Evolutionary conservation across 2,113 vertebrate genomes (phyloP).

Genomic region (Trachemys scripta): DNA sequence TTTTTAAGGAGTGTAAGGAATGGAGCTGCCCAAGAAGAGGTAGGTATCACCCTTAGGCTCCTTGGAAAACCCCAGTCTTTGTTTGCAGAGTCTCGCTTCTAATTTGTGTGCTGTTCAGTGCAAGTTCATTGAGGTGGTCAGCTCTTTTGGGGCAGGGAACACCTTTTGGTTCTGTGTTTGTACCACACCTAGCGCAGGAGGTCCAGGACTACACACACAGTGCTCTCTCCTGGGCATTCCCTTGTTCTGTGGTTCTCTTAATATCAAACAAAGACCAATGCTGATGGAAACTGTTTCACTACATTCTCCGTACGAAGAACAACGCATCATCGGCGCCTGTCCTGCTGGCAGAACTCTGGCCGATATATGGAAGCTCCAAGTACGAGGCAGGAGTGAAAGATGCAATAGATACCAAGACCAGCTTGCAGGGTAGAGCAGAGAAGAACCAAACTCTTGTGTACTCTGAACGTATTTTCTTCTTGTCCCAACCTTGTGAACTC

Average conservation of each 20-base stretch:
- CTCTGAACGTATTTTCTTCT: neutral
- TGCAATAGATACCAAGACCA: neutral
- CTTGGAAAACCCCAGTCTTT: neutral
- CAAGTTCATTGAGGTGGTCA: neutral
- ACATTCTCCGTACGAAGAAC: fast-evolving
- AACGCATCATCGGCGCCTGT: neutral
- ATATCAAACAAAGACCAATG: fast-evolving
- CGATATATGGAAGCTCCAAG: neutral
- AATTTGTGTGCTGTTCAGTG: fast-evolving
- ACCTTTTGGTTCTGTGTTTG: neutral
- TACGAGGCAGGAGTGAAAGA: fast-evolving
- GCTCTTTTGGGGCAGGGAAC: neutral
- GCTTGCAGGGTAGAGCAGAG: neutral
- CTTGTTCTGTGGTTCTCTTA: neutral
- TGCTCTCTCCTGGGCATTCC: neutral
- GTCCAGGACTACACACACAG: neutral
- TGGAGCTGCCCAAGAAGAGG: neutral
- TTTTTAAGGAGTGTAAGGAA: neutral
- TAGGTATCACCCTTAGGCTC: fast-evolving
- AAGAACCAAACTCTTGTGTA: neutral
- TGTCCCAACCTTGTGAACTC: neutral
- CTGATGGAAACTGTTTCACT: neutral
- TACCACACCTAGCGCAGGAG: neutral
- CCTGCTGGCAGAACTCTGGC: neutral
- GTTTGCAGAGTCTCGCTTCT: neutral